Conservation (phyloP, 2,113 vertebrate species). For the Mustela nigripes region DNA sequence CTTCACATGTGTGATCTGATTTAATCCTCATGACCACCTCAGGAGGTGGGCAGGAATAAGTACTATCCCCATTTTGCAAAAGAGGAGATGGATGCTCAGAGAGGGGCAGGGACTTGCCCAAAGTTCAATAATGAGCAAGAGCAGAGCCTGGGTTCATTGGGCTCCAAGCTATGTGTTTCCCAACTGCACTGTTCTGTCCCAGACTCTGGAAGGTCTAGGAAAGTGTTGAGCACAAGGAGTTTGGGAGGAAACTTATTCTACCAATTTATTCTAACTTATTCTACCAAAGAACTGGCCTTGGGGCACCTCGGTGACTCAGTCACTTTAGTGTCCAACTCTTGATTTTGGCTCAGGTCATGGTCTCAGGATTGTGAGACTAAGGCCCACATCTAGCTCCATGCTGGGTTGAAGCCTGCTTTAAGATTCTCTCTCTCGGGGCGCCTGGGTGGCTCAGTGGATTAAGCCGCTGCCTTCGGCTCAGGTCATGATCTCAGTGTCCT, state of each 20-base stretch:
- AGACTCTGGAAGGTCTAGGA: neutral
- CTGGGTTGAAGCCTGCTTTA: neutral
- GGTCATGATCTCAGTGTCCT: too few relatives aligned
- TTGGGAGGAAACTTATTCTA: neutral
- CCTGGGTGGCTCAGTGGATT: too few relatives aligned
- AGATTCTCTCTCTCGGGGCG: neutral
- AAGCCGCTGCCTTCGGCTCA: too few relatives aligned
- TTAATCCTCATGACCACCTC: neutral
- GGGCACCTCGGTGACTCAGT: neutral
- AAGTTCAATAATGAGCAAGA: neutral
- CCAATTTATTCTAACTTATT: neutral
- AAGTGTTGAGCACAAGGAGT: neutral
- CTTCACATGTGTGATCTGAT: neutral
- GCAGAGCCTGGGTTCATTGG: neutral
- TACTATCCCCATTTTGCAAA: neutral
- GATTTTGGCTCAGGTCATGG: neutral
- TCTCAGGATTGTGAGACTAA: neutral
- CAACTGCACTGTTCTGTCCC: neutral
- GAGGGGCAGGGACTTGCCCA: neutral
- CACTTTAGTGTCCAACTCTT: neutral
- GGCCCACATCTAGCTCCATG: neutral
- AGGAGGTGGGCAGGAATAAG: neutral
- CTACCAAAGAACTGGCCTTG: neutral
- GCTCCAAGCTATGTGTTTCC: neutral
- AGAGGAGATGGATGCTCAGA: neutral